A percentile compares a stretch with the other conserved stretches of the same genome.
These are phyloP conservation scores for Amphilophus citrinellus DNA, from an alignment of 2,113 vertebrate genomes.

Conservation along the genomic window DNA sequence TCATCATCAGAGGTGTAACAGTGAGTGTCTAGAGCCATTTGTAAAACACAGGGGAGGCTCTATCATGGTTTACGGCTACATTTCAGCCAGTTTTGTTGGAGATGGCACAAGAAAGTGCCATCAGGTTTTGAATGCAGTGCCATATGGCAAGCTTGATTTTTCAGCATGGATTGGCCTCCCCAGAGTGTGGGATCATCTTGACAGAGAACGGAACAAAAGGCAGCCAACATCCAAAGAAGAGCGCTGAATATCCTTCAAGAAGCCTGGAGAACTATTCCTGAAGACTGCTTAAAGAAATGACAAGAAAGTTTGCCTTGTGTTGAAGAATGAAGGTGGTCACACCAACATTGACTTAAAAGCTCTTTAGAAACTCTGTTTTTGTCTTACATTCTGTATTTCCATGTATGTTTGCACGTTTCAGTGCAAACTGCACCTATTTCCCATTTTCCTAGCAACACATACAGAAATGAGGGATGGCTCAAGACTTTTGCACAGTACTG, in stretches of 20 bases:
- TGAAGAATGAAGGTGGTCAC: too few species aligned
- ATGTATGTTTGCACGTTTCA: background rate
- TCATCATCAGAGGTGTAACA: too few species aligned
- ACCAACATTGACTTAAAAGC: background rate
- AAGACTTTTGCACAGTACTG: background rate
- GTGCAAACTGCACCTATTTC: background rate
- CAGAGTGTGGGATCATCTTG: too few species aligned
- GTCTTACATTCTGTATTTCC: background rate
- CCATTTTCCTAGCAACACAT: background rate
- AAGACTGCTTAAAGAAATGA: background rate
- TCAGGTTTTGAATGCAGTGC: too few species aligned
- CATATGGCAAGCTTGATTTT: background rate
- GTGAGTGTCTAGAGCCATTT: background rate
- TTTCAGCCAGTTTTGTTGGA: background rate
- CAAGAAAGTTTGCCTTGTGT: too few species aligned
- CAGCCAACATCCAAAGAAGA: background rate
- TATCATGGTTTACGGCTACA: background rate
- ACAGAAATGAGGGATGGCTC: background rate
- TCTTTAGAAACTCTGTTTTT: background rate
- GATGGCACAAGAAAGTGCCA: too few species aligned
- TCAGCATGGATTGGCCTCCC: background rate
- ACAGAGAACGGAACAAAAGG: background rate
- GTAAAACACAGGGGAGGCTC: background rate
- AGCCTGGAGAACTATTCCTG: background rate
- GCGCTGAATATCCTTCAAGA: background rate